Evolutionary conservation across 2,113 vertebrate species (phyloP).

Genomic region (Labeo rohita): DNA sequence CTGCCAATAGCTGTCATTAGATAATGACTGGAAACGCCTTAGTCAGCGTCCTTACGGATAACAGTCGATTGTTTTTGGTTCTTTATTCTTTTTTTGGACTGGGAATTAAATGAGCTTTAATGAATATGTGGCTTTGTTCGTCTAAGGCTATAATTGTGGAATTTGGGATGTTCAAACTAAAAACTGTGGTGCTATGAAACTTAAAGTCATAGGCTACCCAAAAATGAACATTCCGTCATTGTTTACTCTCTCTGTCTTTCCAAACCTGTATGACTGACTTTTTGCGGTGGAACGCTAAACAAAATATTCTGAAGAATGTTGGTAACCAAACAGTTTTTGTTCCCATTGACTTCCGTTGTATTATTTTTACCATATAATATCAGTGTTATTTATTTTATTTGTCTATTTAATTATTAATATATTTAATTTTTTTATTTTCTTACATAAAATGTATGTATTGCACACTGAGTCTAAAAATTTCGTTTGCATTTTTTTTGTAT

Average conservation of each 20-base stretch:
- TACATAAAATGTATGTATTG: no score
- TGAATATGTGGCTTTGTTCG: background rate
- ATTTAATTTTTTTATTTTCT: no score
- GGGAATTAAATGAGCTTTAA: background rate
- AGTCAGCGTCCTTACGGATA: background rate
- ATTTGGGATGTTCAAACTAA: background rate
- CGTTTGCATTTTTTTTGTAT: no score
- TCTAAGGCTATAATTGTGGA: background rate
- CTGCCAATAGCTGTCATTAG: background rate
- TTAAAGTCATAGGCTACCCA: background rate
- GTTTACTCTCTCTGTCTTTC: background rate
- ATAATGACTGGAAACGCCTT: background rate
- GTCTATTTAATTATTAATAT: no score
- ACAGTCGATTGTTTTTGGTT: background rate
- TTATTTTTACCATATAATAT: background rate
- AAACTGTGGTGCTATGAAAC: background rate
- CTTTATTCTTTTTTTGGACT: background rate
- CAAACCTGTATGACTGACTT: background rate
- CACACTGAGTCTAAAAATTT: no score
- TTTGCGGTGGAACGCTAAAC: background rate
- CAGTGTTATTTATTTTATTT: no score
- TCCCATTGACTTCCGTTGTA: background rate
- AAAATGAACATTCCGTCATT: background rate
- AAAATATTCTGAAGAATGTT: background rate
- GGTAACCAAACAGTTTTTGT: background rate